A percentile compares a stretch with the other conserved stretches of the same genome.
phyloP scores from a whole-genome alignment of 2,888 invertebrate species.

The Tribolium freemani region DNA sequence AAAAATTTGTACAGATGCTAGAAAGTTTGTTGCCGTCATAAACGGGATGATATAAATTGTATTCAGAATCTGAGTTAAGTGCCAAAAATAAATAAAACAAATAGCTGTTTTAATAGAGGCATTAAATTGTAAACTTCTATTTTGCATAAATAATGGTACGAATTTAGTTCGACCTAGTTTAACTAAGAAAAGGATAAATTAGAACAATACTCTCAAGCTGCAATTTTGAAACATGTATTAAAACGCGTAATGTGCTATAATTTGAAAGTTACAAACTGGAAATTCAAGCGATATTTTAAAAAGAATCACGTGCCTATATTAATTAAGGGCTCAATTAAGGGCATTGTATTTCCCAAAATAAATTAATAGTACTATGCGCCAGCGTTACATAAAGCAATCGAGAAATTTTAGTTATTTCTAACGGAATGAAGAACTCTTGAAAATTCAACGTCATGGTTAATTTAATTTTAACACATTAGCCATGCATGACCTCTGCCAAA shows the following conservation, averaged over 20 bases:
- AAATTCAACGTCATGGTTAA: not conserved
- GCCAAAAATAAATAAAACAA: constrained; percentile 16
- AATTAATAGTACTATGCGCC: not conserved
- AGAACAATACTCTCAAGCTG: constrained; percentile 4
- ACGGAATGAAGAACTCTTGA: not conserved
- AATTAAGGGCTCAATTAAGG: not conserved
- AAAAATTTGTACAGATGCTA: not conserved
- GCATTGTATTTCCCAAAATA: not conserved
- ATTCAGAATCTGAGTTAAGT: constrained; percentile 14
- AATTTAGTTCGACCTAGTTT: constrained; percentile 35
- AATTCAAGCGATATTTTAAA: constrained; percentile 1
- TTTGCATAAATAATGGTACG: constrained; percentile 35
- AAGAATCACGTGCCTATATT: not conserved
- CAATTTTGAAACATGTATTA: constrained; percentile 21
- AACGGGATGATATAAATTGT: constrained; percentile 11
- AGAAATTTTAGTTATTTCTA: not conserved
- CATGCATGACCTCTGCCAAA: not conserved
- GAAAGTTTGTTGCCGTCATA: not conserved
- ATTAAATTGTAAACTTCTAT: constrained; percentile 23
- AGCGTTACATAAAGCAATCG: not conserved
- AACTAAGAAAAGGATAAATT: constrained; percentile 24
- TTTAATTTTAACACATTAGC: not conserved
- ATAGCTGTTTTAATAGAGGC: constrained; percentile 11
- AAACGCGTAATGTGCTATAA: constrained; percentile 11
- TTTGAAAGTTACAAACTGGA: constrained; percentile 5